Evolutionary conservation across 2,888 invertebrate genomes (phyloP).

Genomic region (Agrotis clavis): DNA sequence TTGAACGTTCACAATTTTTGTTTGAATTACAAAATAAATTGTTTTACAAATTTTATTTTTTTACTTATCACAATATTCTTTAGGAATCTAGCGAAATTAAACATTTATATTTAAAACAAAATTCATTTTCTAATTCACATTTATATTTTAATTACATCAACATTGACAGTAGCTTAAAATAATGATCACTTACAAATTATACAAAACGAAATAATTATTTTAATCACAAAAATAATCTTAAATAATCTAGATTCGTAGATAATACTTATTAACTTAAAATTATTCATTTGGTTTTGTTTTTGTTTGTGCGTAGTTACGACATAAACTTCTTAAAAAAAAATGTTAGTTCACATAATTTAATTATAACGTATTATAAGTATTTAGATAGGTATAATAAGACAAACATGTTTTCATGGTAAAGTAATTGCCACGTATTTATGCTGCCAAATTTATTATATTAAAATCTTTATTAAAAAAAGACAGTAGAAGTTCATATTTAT

Average conservation of each 20-base stretch:
- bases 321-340: constrained; percentile 18
- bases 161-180: constrained; percentile 26
- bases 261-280: constrained; percentile 61
- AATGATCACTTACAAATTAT: constrained; percentile 34
- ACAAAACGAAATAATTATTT: constrained; percentile 27
- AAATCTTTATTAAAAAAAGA: neutral
- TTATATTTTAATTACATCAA: constrained; percentile 40
- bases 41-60: constrained; percentile 37
- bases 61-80: constrained; percentile 60
- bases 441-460: constrained; percentile 29
- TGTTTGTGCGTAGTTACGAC: constrained; percentile 53
- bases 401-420: neutral
- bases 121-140: constrained; percentile 33
- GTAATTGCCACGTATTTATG: constrained; percentile 18
- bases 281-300: constrained; percentile 60
- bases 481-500: neutral
- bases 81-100: constrained; percentile 55
- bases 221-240: constrained; percentile 64
- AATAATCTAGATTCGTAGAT: constrained; percentile 56
- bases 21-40: constrained; percentile 51
- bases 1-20: constrained; percentile 52
- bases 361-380: constrained; percentile 1
- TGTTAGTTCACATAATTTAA: constrained; percentile 22
- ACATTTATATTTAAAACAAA: constrained; percentile 21
- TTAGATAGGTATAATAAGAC: neutral